Conservation (phyloP, 2,797 vertebrate genomes). For the Scyliorhinus canicula region DNA sequence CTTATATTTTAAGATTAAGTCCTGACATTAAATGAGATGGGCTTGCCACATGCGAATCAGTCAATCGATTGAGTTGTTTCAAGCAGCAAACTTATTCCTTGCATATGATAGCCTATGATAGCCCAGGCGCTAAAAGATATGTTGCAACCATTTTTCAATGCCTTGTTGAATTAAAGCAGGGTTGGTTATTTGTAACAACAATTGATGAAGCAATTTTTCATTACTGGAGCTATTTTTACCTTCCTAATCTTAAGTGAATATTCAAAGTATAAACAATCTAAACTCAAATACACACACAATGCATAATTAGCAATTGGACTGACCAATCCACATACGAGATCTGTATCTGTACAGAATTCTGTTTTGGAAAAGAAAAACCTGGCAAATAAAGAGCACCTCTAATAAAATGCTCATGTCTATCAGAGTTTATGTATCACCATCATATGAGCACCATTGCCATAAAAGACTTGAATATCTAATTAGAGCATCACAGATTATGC, state of each 20-base stretch:
- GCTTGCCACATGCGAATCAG: slow-evolving; percentile 8
- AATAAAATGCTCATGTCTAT: background rate
- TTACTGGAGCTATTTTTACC: background rate
- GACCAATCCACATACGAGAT: background rate
- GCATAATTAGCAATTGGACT: background rate
- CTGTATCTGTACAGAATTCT: background rate
- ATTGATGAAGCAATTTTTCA: background rate
- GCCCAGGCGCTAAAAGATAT: slow-evolving; percentile 13
- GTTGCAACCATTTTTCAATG: slow-evolving; percentile 1
- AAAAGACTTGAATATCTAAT: background rate
- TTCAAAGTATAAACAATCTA: background rate
- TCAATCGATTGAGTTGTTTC: slow-evolving; percentile 1
- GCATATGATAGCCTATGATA: slow-evolving; percentile 1
- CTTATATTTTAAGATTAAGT: background rate
- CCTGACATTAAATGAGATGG: slow-evolving; percentile 21
- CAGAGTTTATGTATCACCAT: background rate
- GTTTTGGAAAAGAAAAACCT: background rate
- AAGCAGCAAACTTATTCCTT: slow-evolving; percentile 19
- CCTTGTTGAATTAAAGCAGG: slow-evolving; percentile 1
- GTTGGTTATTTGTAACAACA: background rate
- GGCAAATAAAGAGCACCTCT: background rate
- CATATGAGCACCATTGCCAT: background rate
- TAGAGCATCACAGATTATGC: background rate
- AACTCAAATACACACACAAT: background rate
- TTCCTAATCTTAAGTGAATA: background rate